Evolutionary conservation across 2,113 vertebrate species (phyloP).

Genomic region (Naja naja): DNA sequence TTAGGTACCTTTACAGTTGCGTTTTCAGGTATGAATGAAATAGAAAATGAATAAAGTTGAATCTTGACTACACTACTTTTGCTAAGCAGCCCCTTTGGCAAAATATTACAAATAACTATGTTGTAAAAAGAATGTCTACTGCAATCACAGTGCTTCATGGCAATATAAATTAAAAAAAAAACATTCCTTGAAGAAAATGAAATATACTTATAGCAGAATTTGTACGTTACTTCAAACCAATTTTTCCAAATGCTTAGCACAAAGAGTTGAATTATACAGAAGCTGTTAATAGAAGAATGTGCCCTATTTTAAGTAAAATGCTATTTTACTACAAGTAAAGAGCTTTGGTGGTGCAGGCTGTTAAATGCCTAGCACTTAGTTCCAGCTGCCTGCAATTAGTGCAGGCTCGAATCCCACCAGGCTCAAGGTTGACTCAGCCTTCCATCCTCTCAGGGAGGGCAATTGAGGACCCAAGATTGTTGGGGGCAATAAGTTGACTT

Average conservation of each 20-base stretch:
- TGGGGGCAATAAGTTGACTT: too few species aligned
- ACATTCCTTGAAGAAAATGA: background rate
- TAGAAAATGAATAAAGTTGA: background rate
- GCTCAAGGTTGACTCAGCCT: too few species aligned
- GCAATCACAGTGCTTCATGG: background rate
- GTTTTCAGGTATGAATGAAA: background rate
- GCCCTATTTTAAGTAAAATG: background rate
- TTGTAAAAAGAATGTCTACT: background rate
- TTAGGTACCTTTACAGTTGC: background rate
- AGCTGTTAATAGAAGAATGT: background rate
- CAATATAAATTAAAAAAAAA: background rate
- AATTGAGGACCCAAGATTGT: too few species aligned
- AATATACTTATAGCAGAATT: background rate
- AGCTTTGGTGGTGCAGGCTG: too few species aligned
- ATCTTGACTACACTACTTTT: background rate
- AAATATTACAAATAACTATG: background rate
- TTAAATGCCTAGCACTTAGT: too few species aligned
- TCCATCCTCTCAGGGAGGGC: too few species aligned
- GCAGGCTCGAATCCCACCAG: too few species aligned
- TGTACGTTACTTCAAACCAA: background rate
- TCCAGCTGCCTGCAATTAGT: too few species aligned
- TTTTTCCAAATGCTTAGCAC: background rate
- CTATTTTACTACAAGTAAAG: background rate
- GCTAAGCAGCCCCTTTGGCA: background rate
- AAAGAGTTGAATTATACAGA: background rate